phyloP scores from a whole-genome alignment of 2,888 invertebrate genomes.

The Cryptocephalus moraei region DNA sequence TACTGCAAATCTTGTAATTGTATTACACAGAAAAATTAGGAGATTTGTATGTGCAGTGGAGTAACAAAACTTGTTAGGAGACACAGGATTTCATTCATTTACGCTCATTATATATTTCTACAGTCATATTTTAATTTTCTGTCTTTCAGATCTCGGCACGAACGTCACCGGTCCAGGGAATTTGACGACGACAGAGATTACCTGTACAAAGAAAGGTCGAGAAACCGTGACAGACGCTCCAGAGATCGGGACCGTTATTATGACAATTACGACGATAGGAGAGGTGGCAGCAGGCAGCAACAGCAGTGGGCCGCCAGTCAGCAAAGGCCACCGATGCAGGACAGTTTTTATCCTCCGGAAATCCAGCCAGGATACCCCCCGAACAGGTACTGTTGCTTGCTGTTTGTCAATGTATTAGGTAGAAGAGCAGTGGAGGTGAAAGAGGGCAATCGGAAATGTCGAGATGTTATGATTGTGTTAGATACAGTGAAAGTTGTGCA shows the following conservation, averaged over 20 bases:
- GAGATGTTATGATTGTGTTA: background rate
- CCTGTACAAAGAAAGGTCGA: slow-evolving; percentile 12
- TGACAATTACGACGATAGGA: slow-evolving; percentile 14
- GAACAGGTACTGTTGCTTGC: slow-evolving; percentile 24
- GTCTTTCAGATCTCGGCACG: slow-evolving; percentile 22
- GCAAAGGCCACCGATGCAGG: slow-evolving; percentile 14
- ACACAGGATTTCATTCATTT: background rate
- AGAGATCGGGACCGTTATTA: slow-evolving; percentile 15
- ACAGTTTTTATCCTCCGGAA: slow-evolving; percentile 21
- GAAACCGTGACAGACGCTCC: slow-evolving; percentile 11
- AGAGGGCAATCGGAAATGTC: background rate
- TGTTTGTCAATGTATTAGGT: slow-evolving; percentile 8
- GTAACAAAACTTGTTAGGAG: too few relatives aligned
- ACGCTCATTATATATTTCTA: background rate
- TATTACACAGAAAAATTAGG: too few relatives aligned
- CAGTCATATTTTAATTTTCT: slow-evolving; percentile 1
- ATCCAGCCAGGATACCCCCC: slow-evolving; percentile 18
- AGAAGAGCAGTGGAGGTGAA: background rate
- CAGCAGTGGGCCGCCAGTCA: slow-evolving; percentile 10
- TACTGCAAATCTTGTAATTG: too few relatives aligned
- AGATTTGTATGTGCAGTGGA: too few relatives aligned
- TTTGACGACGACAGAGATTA: slow-evolving; percentile 25
- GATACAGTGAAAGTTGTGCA: slow-evolving; percentile 2
- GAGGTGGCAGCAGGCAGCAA: slow-evolving; percentile 8
- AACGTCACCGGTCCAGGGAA: slow-evolving; percentile 22